Conservation (phyloP, 2,797 vertebrate species). For the Columba guinea region DNA sequence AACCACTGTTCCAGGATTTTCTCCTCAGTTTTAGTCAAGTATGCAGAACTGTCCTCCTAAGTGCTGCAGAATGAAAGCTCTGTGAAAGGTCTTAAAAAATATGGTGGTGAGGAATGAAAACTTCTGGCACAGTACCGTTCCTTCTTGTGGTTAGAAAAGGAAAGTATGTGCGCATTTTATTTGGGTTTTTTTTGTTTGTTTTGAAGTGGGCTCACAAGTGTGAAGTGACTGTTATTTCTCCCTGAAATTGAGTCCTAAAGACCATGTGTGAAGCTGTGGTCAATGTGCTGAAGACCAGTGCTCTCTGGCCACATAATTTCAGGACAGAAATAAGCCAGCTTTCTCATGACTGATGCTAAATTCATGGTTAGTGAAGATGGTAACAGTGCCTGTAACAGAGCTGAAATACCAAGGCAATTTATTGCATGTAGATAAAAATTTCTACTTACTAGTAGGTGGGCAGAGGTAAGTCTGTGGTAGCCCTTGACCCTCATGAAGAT, state of each 20-base stretch:
- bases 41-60: not conserved
- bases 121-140: not conserved
- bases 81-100: not conserved
- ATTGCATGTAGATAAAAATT: not conserved
- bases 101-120: no score
- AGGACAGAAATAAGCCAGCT: not conserved
- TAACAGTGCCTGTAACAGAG: not conserved
- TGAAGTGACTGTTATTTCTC: accelerated
- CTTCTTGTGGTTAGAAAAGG: not conserved
- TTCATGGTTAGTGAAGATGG: not conserved
- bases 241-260: not conserved
- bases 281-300: not conserved
- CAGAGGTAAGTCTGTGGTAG: no score
- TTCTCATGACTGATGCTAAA: not conserved
- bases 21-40: not conserved
- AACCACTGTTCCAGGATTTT: not conserved
- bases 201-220: not conserved
- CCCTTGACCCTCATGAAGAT: not conserved
- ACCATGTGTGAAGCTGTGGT: not conserved
- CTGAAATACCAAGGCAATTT: not conserved
- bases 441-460: not conserved
- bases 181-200: not conserved
- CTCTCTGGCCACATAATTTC: no score
- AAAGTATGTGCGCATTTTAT: no score
- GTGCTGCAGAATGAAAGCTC: not conserved